Conservation (phyloP, 2,888 invertebrate species). For the Molorchus minor region DNA sequence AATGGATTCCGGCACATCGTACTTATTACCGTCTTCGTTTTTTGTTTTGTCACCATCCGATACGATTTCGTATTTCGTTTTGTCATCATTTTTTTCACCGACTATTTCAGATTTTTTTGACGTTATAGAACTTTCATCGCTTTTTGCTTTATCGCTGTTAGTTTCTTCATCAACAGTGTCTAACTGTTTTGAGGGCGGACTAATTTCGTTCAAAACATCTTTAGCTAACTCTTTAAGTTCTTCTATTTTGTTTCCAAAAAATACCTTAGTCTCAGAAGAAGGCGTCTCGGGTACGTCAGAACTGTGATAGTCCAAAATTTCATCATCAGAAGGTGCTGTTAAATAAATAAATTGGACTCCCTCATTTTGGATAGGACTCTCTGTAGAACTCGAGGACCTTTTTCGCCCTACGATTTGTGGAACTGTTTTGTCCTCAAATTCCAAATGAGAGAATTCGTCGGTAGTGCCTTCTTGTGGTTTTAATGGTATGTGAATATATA, state of each 20-base stretch:
- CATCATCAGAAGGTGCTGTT: slow-evolving; percentile 61
- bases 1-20: no score
- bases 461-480: slow-evolving; percentile 58
- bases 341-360: slow-evolving; percentile 59
- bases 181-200: slow-evolving; percentile 46
- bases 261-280: slow-evolving; percentile 47
- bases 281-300: slow-evolving; percentile 57
- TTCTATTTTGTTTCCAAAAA: slow-evolving; percentile 49
- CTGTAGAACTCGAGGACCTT: slow-evolving; percentile 37
- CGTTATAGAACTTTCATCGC: slow-evolving; percentile 13
- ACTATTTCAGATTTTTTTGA: neutral
- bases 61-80: neutral
- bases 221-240: slow-evolving; percentile 57
- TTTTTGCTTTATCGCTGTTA: slow-evolving; percentile 32
- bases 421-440: slow-evolving; percentile 43
- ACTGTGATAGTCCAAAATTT: slow-evolving; percentile 53
- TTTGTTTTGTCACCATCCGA: neutral
- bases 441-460: slow-evolving; percentile 59
- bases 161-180: slow-evolving; percentile 47
- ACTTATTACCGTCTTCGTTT: slow-evolving; percentile 18
- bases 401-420: neutral
- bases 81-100: no score
- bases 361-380: slow-evolving; percentile 32
- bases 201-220: slow-evolving; percentile 53
- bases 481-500: slow-evolving; percentile 61